Evolutionary conservation across 2,888 invertebrate genomes (phyloP), one percentile per base, ranked within the genome.

Genomic region (Brassicogethes aeneus): DNA sequence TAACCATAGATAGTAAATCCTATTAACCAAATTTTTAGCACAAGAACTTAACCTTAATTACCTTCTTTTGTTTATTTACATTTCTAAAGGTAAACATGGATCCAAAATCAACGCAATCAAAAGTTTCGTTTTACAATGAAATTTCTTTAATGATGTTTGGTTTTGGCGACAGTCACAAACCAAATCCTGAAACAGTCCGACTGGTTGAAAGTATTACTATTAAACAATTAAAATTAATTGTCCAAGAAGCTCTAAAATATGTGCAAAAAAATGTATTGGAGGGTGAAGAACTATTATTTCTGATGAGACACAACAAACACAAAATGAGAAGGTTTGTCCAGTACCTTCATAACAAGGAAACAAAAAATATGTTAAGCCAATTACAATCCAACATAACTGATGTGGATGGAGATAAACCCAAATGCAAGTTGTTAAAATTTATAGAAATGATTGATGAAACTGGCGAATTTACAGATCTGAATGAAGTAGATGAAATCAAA

Each of bases 131-230:
- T 53, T 73, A 73, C 59, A 71, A 75, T 66, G 87, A 90, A 69
- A 87, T 90, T 51, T 81, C 85, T 0, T 76, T 80, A 55, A 90
- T 91, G 79, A 87, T 91, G 92, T 85, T 89, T 54, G 92, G 91
- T n/a, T 89, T 92, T 60, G 94, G 94, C 0, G 94, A 94, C 60
- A 84, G 85, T 56, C 79, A 83, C 14, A 80, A 81, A 45, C 92
- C 93, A 0, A 75, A 86, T 32, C 73, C 80, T 0, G 88, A 87
- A 34, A 86, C 92, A 1, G 91, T 92, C 0, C 77, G 80, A 40
- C 68, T 93, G 36, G 82, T 94, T 0, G 92, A 94, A 68, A 82
- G 79, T 47, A 82, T 93, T 41, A 81, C 91, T 0, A 73, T 85
- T 39, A 83, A 85, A 52, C 92, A 94, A 66, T 73, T 93, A 52